Evolutionary conservation across 2,797 vertebrate genomes (phyloP), one percentile per base, ranked within the genome.

Genomic region (Pipistrellus pipistrellus): DNA sequence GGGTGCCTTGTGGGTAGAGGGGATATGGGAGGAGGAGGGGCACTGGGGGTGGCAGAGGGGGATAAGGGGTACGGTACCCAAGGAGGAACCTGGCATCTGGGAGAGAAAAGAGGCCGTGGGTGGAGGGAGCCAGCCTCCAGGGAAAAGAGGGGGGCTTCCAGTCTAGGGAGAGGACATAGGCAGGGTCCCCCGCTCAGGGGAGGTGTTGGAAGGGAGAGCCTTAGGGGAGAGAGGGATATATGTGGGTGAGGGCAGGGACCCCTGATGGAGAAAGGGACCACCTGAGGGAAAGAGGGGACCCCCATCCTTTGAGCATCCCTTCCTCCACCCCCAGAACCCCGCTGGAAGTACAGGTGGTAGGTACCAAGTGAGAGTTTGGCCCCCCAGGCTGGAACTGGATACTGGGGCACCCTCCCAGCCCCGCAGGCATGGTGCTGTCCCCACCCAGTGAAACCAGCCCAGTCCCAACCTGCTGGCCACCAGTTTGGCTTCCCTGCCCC

Each of bases 31-130:
- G 38, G 3, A 15, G n/a, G 46, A 23, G 17, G 38, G n/a, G 51
- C 21, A 8, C 30, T 18, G 2, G 4, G 71, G 10, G 18, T 11
- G 48, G 30, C 44, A 38, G 27, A 15, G 35, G 30, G 9, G 20
- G 5, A 2, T 5, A 8, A 21, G 12, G 20, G 9, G 1, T 17
- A 5, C 23, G 9, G 1, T 17, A 5, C 20, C 4, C 27, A 30
- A 46, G 46, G 71, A 69, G 53, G 30, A 51, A 66, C 1, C 20
- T 17, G 30, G 25, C 10, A 6, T 30, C 38, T 14, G 25, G 4
- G 41, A 51, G 21, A 41, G 11, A 14, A 46, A n/a, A 14, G 32
- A n/a, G 27, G 32, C 35, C 12, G 0, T 0, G 30, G 4, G 32
- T 59, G 27, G 15, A n/a, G 57, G 27, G 48, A 32, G 20, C 14